These are phyloP conservation scores for Triplophysa dalaica DNA, from an alignment of 2,113 vertebrate genomes.

Conservation along the genomic window DNA sequence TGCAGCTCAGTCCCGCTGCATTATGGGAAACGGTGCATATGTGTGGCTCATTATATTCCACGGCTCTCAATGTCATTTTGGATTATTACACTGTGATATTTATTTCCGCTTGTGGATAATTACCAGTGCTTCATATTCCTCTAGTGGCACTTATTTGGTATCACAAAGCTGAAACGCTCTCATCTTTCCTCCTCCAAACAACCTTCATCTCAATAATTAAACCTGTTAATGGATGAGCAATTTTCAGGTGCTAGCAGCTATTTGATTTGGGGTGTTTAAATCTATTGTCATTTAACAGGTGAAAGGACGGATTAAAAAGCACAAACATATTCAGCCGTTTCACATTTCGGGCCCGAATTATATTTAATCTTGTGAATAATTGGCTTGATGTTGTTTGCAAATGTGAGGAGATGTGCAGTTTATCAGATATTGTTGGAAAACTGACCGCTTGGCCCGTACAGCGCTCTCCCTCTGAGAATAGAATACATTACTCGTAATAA, in stretches of 20 bases:
- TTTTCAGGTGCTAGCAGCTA: constrained; percentile 57
- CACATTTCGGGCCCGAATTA: not conserved
- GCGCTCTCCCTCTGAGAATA: not conserved
- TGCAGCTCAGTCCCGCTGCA: constrained; percentile 40
- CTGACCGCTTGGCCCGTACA: constrained; percentile 4
- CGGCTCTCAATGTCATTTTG: constrained; percentile 48
- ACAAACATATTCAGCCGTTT: constrained; percentile 36
- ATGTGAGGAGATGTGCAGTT: not conserved
- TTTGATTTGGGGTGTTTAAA: constrained; percentile 67
- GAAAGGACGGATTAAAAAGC: constrained; percentile 71
- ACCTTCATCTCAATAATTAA: constrained; percentile 47
- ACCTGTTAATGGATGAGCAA: constrained; percentile 35
- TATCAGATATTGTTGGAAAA: not conserved
- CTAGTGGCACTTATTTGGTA: constrained; percentile 24
- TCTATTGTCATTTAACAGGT: constrained; percentile 60
- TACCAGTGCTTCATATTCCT: constrained; percentile 37
- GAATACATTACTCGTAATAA: constrained; percentile 1
- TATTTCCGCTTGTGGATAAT: constrained; percentile 48
- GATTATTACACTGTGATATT: constrained; percentile 51
- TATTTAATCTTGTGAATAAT: not conserved
- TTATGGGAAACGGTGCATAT: constrained; percentile 22
- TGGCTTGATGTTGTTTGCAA: not conserved
- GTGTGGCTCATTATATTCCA: constrained; percentile 49
- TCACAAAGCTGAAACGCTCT: constrained; percentile 18
- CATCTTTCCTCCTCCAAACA: constrained; percentile 10